Conservation (phyloP, 2,113 vertebrate genomes). For the Sula dactylatra region DNA sequence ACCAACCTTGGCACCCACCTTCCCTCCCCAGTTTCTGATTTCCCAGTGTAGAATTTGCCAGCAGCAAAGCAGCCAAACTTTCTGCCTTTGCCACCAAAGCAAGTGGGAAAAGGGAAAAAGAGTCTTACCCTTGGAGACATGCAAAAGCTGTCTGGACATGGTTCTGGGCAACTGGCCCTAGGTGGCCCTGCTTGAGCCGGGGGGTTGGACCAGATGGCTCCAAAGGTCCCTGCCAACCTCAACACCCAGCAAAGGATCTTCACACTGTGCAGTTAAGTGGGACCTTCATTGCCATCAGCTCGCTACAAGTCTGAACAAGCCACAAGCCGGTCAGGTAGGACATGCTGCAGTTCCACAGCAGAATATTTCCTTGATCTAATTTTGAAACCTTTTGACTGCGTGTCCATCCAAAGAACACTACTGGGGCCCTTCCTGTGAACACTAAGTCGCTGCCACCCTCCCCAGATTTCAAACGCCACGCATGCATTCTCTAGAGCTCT, state of each 20-base stretch:
- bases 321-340: background rate
- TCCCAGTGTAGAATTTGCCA: background rate
- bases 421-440: constrained; percentile 20
- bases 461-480: background rate
- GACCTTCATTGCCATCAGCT: background rate
- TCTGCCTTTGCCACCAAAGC: background rate
- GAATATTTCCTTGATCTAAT: background rate
- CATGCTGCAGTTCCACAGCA: background rate
- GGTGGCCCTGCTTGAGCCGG: background rate
- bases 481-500: constrained; percentile 11
- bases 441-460: constrained; percentile 31
- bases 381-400: background rate
- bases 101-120: background rate
- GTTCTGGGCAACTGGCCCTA: background rate
- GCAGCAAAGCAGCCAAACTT: background rate
- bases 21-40: background rate
- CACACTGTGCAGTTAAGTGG: background rate
- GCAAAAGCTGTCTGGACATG: fast-evolving
- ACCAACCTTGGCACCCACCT: background rate
- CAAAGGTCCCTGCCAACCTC: background rate
- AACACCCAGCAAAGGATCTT: background rate
- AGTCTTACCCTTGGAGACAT: background rate
- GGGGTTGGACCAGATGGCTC: background rate
- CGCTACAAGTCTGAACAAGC: background rate
- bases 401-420: background rate